Evolutionary conservation across 1,140 invertebrate genomes (phyloP).

Genomic region (Nasonia giraulti): DNA sequence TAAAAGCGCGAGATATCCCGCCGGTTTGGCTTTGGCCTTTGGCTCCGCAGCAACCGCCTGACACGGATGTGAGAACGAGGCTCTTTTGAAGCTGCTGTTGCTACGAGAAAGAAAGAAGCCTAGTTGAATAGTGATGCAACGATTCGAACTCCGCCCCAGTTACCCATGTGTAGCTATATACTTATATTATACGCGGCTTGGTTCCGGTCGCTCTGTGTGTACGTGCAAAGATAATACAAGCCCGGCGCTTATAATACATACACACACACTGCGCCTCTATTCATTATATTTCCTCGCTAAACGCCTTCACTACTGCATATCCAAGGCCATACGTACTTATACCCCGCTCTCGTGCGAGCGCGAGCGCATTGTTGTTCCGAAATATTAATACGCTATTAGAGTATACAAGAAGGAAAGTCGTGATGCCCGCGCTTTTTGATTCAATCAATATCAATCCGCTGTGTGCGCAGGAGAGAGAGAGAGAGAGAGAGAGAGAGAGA

Average conservation of each 20-base stretch:
- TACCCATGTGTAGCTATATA: constrained; percentile 57
- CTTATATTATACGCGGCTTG: neutral
- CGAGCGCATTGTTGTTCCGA: constrained; percentile 55
- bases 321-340: constrained; percentile 45
- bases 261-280: no score
- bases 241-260: neutral
- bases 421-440: neutral
- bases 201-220: constrained; percentile 30
- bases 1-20: neutral
- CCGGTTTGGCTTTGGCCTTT: constrained; percentile 42
- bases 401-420: neutral
- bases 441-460: neutral
- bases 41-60: constrained; percentile 10
- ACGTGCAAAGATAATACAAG: constrained; percentile 7
- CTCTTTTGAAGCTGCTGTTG: constrained; percentile 9
- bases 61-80: constrained; percentile 49
- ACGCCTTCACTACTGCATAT: constrained; percentile 57
- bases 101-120: neutral
- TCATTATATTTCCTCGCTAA: constrained; percentile 60
- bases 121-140: constrained; percentile 61
- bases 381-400: constrained; percentile 54
- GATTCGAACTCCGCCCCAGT: constrained; percentile 66
- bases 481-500: neutral
- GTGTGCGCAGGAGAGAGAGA: neutral
- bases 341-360: neutral